Percentiles rank a stretch among this genome's conserved stretches.
Conservation (phyloP, 2,888 invertebrate species). For the Temnothorax unifasciatus region DNA sequence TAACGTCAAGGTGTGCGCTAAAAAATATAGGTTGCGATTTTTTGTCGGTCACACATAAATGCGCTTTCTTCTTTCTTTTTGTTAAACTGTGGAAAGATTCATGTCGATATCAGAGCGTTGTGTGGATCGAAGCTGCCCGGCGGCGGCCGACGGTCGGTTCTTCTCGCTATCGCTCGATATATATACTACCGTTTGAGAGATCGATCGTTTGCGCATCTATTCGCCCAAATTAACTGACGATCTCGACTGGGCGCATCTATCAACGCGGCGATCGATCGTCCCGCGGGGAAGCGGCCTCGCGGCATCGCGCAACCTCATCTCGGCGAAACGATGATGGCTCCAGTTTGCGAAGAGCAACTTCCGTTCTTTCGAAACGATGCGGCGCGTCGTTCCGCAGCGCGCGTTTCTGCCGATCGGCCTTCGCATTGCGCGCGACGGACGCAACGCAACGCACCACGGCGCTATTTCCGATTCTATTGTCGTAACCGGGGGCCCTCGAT, state of each 20-base stretch:
- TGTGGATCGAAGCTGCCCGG: background rate
- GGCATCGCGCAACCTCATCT: constrained; percentile 74
- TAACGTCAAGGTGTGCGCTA: background rate
- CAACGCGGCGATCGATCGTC: background rate
- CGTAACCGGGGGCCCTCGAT: constrained; percentile 46
- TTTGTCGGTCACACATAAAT: background rate
- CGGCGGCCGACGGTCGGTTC: constrained; percentile 48
- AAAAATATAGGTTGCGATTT: background rate
- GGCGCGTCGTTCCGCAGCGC: constrained; percentile 78
- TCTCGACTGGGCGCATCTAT: background rate
- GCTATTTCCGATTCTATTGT: constrained; percentile 71
- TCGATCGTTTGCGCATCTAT: background rate
- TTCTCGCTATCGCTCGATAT: background rate
- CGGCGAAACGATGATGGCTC: constrained; percentile 74
- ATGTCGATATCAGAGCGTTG: background rate
- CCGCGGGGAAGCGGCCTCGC: background rate
- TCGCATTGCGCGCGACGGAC: constrained; percentile 60
- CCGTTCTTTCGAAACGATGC: constrained; percentile 80
- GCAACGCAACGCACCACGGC: constrained; percentile 55
- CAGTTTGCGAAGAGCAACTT: constrained; percentile 78
- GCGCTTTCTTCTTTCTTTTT: background rate
- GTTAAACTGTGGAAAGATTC: background rate
- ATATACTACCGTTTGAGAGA: background rate
- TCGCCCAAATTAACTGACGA: constrained; percentile 1
- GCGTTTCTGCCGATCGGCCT: constrained; percentile 70